Evolutionary conservation across 2,888 invertebrate species (phyloP).

Genomic region (Pristionchus mayeri): DNA sequence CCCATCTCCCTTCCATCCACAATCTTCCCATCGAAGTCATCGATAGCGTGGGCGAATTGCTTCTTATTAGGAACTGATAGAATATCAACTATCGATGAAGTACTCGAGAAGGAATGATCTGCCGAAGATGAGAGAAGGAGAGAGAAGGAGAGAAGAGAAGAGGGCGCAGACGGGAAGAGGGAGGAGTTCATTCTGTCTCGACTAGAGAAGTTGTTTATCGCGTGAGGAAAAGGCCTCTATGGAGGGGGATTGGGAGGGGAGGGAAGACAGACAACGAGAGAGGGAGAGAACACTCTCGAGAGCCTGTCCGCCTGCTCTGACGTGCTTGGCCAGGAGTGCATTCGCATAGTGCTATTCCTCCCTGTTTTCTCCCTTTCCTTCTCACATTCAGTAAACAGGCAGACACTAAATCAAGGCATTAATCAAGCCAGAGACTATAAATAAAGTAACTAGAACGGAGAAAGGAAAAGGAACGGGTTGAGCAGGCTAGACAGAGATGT

Average conservation of each 20-base stretch:
- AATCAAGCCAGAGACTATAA: not conserved
- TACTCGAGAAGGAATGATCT: too few species aligned
- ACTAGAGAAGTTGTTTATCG: slow-evolving; percentile 8
- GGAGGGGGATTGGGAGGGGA: not conserved
- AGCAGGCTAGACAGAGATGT: not conserved
- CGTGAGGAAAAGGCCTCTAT: not conserved
- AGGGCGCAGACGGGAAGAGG: not conserved
- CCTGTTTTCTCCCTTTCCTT: too few species aligned
- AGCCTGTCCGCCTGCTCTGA: too few species aligned
- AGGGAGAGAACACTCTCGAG: not conserved
- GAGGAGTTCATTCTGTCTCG: slow-evolving; percentile 21
- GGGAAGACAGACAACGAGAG: slow-evolving; percentile 13
- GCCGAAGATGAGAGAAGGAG: not conserved
- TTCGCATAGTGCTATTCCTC: too few species aligned
- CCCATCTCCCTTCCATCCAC: not conserved
- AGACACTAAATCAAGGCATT: too few species aligned
- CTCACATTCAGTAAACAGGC: too few species aligned
- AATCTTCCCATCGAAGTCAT: not conserved
- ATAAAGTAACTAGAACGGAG: not conserved
- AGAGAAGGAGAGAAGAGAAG: not conserved
- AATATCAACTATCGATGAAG: too few species aligned
- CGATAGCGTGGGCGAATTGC: too few species aligned
- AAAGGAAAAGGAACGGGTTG: not conserved
- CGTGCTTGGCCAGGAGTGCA: too few species aligned
- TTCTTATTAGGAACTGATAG: too few species aligned